These are phyloP conservation scores for Calliopum simillimum DNA, from an alignment of 2,888 invertebrate genomes.

Conservation along the genomic window DNA sequence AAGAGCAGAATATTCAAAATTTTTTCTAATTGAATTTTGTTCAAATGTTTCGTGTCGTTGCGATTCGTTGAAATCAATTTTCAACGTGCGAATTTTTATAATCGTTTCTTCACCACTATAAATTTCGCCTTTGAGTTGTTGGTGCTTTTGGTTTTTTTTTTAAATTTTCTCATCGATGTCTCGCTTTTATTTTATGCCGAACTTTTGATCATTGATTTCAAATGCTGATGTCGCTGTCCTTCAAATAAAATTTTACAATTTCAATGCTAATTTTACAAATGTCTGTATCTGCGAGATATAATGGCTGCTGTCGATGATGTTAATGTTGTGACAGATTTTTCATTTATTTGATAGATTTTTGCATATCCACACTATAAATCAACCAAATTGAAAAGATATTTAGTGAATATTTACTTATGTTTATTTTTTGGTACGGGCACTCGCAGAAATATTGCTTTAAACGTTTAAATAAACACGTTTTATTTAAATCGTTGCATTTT, in stretches of 20 bases:
- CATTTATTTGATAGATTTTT: too few relatives aligned
- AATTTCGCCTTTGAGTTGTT: too few relatives aligned
- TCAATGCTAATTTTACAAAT: conserved; percentile 9
- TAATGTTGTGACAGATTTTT: neutral
- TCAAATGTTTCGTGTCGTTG: conserved; percentile 28
- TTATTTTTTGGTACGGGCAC: too few relatives aligned
- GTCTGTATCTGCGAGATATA: neutral
- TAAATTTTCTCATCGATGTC: neutral
- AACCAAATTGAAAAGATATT: too few relatives aligned
- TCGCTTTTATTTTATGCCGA: conserved; percentile 1
- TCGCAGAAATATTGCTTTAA: too few relatives aligned
- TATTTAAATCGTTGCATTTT: too few relatives aligned
- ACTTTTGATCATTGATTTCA: conserved; percentile 7
- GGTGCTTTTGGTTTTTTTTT: too few relatives aligned
- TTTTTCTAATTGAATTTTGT: neutral
- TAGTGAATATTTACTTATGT: too few relatives aligned
- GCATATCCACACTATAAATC: too few relatives aligned
- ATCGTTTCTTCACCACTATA: too few relatives aligned
- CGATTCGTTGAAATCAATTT: conserved; percentile 43
- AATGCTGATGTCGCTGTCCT: conserved; percentile 2
- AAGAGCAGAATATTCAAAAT: neutral
- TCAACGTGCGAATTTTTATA: conserved; percentile 44
- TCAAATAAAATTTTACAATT: conserved; percentile 1
- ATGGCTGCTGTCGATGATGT: neutral
- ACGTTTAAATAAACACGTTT: too few relatives aligned